Conservation (phyloP, 2,888 invertebrate species). For the Quadroppia sp. region DNA sequence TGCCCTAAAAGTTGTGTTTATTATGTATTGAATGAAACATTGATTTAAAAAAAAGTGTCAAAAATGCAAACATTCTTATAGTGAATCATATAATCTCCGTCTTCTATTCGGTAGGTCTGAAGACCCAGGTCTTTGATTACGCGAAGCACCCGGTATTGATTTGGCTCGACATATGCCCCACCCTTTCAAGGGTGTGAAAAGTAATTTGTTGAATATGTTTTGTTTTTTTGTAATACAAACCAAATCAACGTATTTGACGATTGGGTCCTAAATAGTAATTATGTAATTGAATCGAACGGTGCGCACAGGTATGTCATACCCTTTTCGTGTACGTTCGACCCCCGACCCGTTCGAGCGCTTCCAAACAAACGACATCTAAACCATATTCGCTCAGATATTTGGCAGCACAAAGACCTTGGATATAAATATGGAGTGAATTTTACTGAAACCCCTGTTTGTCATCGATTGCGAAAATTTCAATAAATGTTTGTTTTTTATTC, state of each 20-base stretch:
- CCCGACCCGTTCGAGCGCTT: constrained; percentile 52
- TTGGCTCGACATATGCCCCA: constrained; percentile 51
- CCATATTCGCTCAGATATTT: constrained; percentile 50
- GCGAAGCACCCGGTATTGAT: constrained; percentile 51
- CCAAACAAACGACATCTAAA: constrained; percentile 50
- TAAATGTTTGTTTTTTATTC: not conserved
- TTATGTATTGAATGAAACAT: too few relatives aligned
- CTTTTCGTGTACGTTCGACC: constrained; percentile 51
- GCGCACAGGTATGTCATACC: too few relatives aligned
- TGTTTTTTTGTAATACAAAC: too few relatives aligned
- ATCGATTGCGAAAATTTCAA: not conserved
- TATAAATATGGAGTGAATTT: too few relatives aligned
- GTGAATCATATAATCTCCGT: constrained; percentile 34
- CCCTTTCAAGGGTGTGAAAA: too few relatives aligned
- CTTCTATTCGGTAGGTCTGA: constrained; percentile 47
- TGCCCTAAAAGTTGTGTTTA: constrained; percentile 42
- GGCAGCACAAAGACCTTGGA: constrained; percentile 52
- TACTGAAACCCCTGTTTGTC: too few relatives aligned
- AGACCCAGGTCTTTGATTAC: constrained; percentile 50
- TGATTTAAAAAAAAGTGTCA: too few relatives aligned
- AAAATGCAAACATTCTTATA: too few relatives aligned
- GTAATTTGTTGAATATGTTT: too few relatives aligned
- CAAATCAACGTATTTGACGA: constrained; percentile 49
- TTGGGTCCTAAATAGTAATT: constrained; percentile 41
- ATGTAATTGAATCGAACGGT: too few relatives aligned